Base-by-base conservation (phyloP, 2,113 vertebrate species). In the Ciconia boyciana region DNA sequence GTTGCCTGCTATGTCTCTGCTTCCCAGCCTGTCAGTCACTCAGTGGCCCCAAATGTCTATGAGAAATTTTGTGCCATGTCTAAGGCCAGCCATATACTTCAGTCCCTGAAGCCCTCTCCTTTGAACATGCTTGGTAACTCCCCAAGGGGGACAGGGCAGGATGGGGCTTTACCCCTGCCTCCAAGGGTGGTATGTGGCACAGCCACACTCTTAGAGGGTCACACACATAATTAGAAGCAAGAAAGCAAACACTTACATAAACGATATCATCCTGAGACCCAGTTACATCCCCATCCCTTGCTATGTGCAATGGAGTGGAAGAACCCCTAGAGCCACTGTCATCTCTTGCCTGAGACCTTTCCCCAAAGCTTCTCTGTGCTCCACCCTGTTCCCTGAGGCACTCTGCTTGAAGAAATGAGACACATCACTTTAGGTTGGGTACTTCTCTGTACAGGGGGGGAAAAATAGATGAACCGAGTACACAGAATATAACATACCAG, bases 1-100 rank as follows among this genome's bases (percentile, higher is more conserved):
- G 13, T 68, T 76, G 34, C 57, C n/a, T 3, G 0, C 14, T 25
- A 0, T 57, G 9, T 57, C 39, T 80, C 6, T 7, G 13, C 26
- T 79, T 82, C 24, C 13, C 28, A 52, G 66, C 21, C 16, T 57
- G 20, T 72, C 44, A 19, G 54, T 55, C 44, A 48, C 41, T 31
- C 75, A n/a, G 20, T 64, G 52, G 13, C 26, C 29, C 31, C 66
- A 52, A n/a, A 34, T 14, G 20, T 31, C 31, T 72, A 3, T 17
- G 8, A 41, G 52, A 74, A 83, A 28, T 55, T 17, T 31, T 52
- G 34, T 88, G 29, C n/a, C 9, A 3, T 22, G 18, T 48, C 44
- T 52, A 18, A 58, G 43, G 36, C 18, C 62, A 61, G 41, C 71
- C 11, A 22, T 93, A 26, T n/a, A 9, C 22, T 29, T 29, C 13